A percentile compares a stretch with the other conserved stretches of the same genome.
These are phyloP conservation scores for Dysmachus trigonus DNA, from an alignment of 2,888 invertebrate genomes.

Conservation along the genomic window DNA sequence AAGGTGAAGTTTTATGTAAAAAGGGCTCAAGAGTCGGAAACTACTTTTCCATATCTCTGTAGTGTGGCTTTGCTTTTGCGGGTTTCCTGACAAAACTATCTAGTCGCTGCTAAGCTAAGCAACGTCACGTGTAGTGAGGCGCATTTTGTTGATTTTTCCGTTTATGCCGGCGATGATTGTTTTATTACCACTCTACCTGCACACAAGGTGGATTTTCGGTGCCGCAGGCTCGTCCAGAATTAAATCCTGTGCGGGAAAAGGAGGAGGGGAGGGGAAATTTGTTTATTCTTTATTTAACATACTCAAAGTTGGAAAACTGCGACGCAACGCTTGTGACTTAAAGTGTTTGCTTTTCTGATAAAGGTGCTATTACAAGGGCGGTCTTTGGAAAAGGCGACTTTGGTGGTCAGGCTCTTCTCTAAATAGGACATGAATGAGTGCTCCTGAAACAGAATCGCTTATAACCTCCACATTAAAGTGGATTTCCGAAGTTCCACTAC, in stretches of 20 bases:
- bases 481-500: background rate
- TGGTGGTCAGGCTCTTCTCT: background rate
- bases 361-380: background rate
- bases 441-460: background rate
- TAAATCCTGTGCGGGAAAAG: background rate
- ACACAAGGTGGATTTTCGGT: background rate
- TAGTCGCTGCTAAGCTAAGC: background rate
- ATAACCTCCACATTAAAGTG: background rate
- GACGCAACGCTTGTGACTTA: background rate
- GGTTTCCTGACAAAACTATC: background rate
- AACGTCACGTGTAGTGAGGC: background rate
- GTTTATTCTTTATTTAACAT: slow-evolving; percentile 3
- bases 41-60: background rate
- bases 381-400: background rate
- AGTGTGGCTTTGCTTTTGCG: background rate
- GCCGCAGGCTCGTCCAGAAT: background rate
- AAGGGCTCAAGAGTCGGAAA: background rate
- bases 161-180: slow-evolving; percentile 21
- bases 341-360: background rate
- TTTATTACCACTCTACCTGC: slow-evolving; percentile 36
- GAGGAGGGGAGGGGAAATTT: background rate
- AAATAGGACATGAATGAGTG: background rate
- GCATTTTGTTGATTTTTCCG: slow-evolving; percentile 31
- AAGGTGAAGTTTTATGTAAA: background rate
- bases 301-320: background rate